Evolutionary conservation across 2,888 invertebrate genomes (phyloP).

Genomic region (Aethes cnicana): DNA sequence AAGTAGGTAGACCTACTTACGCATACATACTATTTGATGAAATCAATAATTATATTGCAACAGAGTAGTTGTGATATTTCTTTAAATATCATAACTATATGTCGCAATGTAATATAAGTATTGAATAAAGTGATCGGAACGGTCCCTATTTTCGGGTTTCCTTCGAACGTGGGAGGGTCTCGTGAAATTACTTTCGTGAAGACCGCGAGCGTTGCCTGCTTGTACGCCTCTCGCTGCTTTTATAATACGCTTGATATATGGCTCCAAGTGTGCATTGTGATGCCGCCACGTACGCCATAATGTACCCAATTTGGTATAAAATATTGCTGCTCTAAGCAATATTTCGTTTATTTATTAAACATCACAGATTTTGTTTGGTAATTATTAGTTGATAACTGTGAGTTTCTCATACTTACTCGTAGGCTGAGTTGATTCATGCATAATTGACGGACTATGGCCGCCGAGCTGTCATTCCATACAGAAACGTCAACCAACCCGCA

Average conservation of each 20-base stretch:
- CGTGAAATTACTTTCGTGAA: conserved; percentile 54
- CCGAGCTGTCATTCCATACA: too few species aligned
- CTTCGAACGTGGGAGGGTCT: conserved; percentile 44
- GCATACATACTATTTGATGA: too few species aligned
- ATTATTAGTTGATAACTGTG: neutral
- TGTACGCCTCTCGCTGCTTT: conserved; percentile 46
- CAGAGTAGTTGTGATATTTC: too few species aligned
- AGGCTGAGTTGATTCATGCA: too few species aligned
- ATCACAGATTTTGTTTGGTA: conserved; percentile 6
- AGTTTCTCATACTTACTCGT: too few species aligned
- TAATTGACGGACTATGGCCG: too few species aligned
- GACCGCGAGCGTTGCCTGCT: conserved; percentile 39
- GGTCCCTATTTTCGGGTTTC: conserved; percentile 48
- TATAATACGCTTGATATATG: conserved; percentile 64
- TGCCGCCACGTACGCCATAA: conserved; percentile 47
- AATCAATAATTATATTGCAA: too few species aligned
- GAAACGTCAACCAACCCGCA: too few species aligned
- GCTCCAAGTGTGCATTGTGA: conserved; percentile 55
- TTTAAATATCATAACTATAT: too few species aligned
- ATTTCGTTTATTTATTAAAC: conserved; percentile 48
- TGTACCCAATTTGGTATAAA: conserved; percentile 56
- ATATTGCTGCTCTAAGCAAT: conserved; percentile 48
- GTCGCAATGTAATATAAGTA: too few species aligned
- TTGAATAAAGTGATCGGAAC: conserved; percentile 16
- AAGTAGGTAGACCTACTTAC: too few species aligned